Base-by-base conservation (phyloP, 2,797 vertebrate genomes). In the Cephalopachus bancanus region DNA sequence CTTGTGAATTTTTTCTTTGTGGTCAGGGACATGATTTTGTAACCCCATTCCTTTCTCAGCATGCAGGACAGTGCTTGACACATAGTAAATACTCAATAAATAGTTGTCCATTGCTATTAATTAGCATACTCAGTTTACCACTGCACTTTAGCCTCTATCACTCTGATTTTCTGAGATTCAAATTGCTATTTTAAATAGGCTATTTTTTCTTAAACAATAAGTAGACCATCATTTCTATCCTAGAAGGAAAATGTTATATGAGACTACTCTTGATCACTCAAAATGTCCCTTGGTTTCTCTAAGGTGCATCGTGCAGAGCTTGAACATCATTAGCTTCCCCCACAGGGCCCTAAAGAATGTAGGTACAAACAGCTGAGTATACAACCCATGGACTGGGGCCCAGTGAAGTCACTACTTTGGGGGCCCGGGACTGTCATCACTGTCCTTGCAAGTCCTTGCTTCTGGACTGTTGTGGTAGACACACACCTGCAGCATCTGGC, bases 371-470 rank as follows among this genome's bases (percentile, higher is more conserved):
- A 91, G 30, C 74, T 95, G 89, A 97, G 74, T 95, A 95, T 57
- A 97, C 49, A 95, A 20, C 28, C 20, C 20, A 24, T 83, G 94
- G 93, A 80, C 62, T 75, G 20, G 49, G 51, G 83, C 95, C 90
- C 74, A 84, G 71, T 97, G 96, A 98, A 91, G 92, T 97, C 94
- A 96, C 91, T 72, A 87, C 81, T 28, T 79, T 87, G 75, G 78
- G 93, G 89, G 33, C 92, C 67, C 62, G 10, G 64, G 51, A 89
- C 93, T 96, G 92, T 96, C 97, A 94, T 93, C 96, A 97, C 96
- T 95, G 83, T 89, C 90, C 86, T 93, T 3, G 3, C 92, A 94
- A 65, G 83, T 95, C 91, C 76, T 4, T 8, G 67, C 79, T 95
- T 91, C 96, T 95, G 91, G 96, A 83, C 6, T 22, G 53, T 59